Percentiles rank a stretch among this genome's conserved stretches.
phyloP scores from a whole-genome alignment of 1,140 invertebrate genomes.

The Drosophila sucinea region DNA sequence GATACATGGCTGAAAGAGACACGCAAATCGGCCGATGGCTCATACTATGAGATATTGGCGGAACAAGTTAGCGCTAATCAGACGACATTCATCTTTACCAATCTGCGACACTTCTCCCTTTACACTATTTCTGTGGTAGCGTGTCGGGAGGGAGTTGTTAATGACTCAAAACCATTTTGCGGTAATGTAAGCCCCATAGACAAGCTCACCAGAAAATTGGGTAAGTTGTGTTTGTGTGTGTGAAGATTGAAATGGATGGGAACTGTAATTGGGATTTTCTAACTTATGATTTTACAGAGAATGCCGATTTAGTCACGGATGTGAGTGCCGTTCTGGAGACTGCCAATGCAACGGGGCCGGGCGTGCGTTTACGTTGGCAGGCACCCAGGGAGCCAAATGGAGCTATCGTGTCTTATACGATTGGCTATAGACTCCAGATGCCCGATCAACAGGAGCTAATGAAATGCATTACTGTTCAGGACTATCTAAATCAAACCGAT shows the following conservation, averaged over 20 bases:
- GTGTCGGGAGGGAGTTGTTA: constrained; percentile 85
- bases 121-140: constrained; percentile 89
- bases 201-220: constrained; percentile 51
- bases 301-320: constrained; percentile 47
- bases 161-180: constrained; percentile 54
- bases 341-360: constrained; percentile 73
- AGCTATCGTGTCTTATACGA: constrained; percentile 91
- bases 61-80: constrained; percentile 47
- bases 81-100: constrained; percentile 85
- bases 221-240: constrained; percentile 40
- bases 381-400: constrained; percentile 94
- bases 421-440: constrained; percentile 88
- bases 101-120: constrained; percentile 88
- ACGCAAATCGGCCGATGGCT: constrained; percentile 29
- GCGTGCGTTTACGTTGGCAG: constrained; percentile 88
- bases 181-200: constrained; percentile 40
- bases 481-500: constrained; percentile 54
- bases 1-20: constrained; percentile 29
- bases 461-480: constrained; percentile 83
- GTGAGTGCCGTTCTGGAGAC: constrained; percentile 30
- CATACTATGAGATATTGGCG: constrained; percentile 47
- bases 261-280: too few relatives aligned
- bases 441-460: constrained; percentile 74
- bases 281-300: constrained; percentile 29
- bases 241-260: too few relatives aligned